Evolutionary conservation across 2,797 vertebrate genomes (phyloP), one percentile per base, ranked within the genome.

Genomic region (Brachyalestes nurse): DNA sequence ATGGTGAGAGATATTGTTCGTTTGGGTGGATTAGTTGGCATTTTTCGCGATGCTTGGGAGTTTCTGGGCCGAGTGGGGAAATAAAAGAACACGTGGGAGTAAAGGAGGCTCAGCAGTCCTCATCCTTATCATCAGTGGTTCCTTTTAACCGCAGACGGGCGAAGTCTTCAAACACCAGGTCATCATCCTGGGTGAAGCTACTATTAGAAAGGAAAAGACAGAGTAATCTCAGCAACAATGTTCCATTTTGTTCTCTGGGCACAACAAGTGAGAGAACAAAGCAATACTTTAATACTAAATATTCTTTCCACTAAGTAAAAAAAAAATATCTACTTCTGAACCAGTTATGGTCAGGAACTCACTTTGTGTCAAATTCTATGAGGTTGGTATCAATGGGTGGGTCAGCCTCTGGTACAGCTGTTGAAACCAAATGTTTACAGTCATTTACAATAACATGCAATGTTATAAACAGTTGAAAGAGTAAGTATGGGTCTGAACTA

Each of bases 131-230:
- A 6, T 97, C 96, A 84, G 96, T 95, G 6, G 89, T 89, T 38
- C 96, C 96, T 90, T 97, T 97, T 80, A 98, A 95, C 78, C 96
- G 92, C 72, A 97, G 94, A 1, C 96, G 94, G 62, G 96, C 97
- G 42, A 97, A 98, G 87, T 97, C 96, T 88, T 98, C 97, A 14
- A 98, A 97, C 72, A 98, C 96, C 2, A 98, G 96, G 93, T 98
- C 97, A 0, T 97, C 97, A 2, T 98, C 97, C 77, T 95, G 95
- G 84, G 92, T 94, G 72, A 95, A 94, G 91, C 91, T 93, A 89
- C 92, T 93, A 89, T 9, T 25, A 16, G 40, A 81, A 77, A 58
- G 47, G 42, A 8, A 34, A 69, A 40, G 5, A 51, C 34, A 42
- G 10, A 51, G 3, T 14, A 13, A 13, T 51, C 13, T 51, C 47